These are phyloP conservation scores for Zoanthus gigantus DNA, from an alignment of 92 coral and sea anemone genomes.

Conservation along the genomic window DNA sequence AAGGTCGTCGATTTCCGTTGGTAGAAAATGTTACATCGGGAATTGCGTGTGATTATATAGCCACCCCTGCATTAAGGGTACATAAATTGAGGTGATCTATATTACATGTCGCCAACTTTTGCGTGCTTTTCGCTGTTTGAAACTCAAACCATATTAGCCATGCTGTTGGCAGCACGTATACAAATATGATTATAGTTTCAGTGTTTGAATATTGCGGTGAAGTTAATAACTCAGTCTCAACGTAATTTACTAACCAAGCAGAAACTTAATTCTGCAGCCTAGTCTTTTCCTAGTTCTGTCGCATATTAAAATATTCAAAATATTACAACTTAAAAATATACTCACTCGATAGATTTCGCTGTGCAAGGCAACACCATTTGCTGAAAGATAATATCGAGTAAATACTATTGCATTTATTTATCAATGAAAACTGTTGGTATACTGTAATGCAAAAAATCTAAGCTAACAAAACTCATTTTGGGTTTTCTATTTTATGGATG, in stretches of 20 bases:
- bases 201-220: neutral
- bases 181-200: too few relatives aligned
- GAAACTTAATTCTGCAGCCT: constrained; percentile 13
- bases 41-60: neutral
- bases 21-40: neutral
- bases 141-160: too few relatives aligned
- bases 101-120: neutral
- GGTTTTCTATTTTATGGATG: neutral
- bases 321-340: neutral
- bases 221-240: neutral
- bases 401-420: neutral
- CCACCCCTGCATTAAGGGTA: neutral
- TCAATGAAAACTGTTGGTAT: constrained; percentile 10
- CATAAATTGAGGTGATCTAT: neutral
- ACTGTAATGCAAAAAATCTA: neutral
- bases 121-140: neutral
- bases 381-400: neutral
- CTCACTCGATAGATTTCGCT: neutral
- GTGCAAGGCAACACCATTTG: neutral
- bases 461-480: neutral
- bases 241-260: neutral
- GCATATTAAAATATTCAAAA: neutral
- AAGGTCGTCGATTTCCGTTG: constrained; percentile 13
- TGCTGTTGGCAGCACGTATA: too few relatives aligned
- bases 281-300: neutral